Evolutionary conservation across 2,113 vertebrate genomes (phyloP), one percentile per base, ranked within the genome.

Genomic region (Megaleporinus macrocephalus): DNA sequence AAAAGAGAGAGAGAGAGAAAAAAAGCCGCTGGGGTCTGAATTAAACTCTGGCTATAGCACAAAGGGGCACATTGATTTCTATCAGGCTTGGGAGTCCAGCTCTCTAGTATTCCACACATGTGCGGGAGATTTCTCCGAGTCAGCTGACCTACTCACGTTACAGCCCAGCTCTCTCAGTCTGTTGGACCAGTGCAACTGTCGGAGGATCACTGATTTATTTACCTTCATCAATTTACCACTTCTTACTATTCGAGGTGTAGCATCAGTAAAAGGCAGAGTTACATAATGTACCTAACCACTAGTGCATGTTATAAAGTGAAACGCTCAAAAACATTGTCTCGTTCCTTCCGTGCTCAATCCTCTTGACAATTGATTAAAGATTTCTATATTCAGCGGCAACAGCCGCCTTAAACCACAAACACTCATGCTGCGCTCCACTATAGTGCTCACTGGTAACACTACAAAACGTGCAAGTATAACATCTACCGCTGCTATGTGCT

Each of bases 61-160:
- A 91, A 92, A 91, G 89, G 84, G 70, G 73, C 9, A 16, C 91
- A 94, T 93, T 87, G 92, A 94, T 94, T 92, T 92, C 86, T 84
- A 86, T 89, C 90, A 89, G 80, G 82, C 81, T 63, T 86, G 81
- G 85, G 84, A 76, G 72, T 89, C 88, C 83, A 92, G 81, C 83
- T 76, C 73, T 44, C 70, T 82, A 41, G 62, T 73, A 91, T 90
- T 92, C 86, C 66, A 26, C 73, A 81, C 83, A 79, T 85, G 68
- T 86, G 86, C 63, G n/a, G 76, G 62, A 74, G 69, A 24, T 79
- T 78, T 79, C 41, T 57, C 63, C 29, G 26, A 49, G 77, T 77
- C 76, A 78, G 61, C 72, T 76, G 76, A 86, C 72, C 73, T 74
- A 47, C 62, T 55, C 62, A 2, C 63, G 65, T 71, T 79, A 55